These are phyloP conservation scores for Drosophila seguyi DNA, from an alignment of 1,140 invertebrate genomes.

Conservation along the genomic window DNA sequence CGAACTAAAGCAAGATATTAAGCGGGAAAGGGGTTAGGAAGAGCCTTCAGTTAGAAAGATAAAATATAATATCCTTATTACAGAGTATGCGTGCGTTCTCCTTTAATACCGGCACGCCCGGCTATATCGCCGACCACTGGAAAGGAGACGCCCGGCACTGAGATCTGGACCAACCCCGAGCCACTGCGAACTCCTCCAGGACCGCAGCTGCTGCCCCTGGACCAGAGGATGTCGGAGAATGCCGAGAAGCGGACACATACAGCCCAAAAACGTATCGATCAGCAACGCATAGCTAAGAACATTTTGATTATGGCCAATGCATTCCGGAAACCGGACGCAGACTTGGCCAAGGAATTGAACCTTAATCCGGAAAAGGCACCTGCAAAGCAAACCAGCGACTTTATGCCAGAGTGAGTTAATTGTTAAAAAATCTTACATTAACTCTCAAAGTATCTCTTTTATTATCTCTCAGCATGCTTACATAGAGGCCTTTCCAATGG, in stretches of 20 bases:
- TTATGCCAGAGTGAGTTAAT: slow-evolving; percentile 68
- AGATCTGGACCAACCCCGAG: slow-evolving; percentile 90
- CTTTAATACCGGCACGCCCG: slow-evolving; percentile 90
- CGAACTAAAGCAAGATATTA: slow-evolving; percentile 5
- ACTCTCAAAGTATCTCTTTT: neutral
- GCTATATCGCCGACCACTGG: slow-evolving; percentile 88
- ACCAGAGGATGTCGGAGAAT: slow-evolving; percentile 79
- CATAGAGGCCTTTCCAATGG: slow-evolving; percentile 31
- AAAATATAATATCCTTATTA: neutral
- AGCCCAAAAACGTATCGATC: slow-evolving; percentile 73
- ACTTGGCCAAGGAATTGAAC: slow-evolving; percentile 18
- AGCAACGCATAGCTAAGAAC: slow-evolving; percentile 76
- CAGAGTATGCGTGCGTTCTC: slow-evolving; percentile 91
- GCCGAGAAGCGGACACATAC: slow-evolving; percentile 69
- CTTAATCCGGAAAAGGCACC: slow-evolving; percentile 11
- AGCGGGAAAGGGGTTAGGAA: neutral
- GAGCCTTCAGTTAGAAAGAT: neutral
- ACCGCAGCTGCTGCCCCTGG: slow-evolving; percentile 37
- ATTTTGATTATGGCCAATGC: slow-evolving; percentile 79
- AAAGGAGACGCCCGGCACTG: slow-evolving; percentile 86
- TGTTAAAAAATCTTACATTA: too few relatives aligned
- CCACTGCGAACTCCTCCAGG: slow-evolving; percentile 21
- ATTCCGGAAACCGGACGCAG: slow-evolving; percentile 53
- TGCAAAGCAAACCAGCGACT: slow-evolving; percentile 34
- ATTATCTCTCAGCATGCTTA: slow-evolving; percentile 60